Conservation (phyloP, 2,888 invertebrate species). For the Cheilosia urbana region DNA sequence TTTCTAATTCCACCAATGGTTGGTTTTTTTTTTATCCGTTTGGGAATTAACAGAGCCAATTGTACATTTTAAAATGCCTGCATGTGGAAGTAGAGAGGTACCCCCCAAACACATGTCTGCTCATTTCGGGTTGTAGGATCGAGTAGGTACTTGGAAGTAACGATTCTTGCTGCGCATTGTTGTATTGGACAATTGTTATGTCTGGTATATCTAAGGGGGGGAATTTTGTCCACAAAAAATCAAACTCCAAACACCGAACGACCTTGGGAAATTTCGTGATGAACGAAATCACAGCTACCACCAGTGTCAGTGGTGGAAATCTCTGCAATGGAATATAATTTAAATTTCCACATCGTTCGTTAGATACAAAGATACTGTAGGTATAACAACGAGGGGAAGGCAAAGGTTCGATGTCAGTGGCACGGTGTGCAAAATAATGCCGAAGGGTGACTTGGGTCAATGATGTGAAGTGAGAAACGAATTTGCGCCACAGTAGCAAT, state of each 20-base stretch:
- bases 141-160: conserved; percentile 33
- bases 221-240: conserved; percentile 30
- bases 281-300: conserved; percentile 31
- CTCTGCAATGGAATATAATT: conserved; percentile 52
- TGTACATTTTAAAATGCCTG: conserved; percentile 64
- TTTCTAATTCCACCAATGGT: conserved; percentile 48
- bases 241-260: conserved; percentile 30
- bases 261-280: conserved; percentile 71
- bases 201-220: conserved; percentile 9
- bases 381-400: conserved; percentile 52
- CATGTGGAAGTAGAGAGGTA: conserved; percentile 35
- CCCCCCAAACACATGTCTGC: conserved; percentile 39
- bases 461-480: conserved; percentile 63
- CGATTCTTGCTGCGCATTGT: conserved; percentile 31
- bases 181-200: conserved; percentile 32
- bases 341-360: conserved; percentile 68
- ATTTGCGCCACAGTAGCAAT: conserved; percentile 55
- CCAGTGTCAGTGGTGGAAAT: conserved; percentile 23
- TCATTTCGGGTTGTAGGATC: conserved; percentile 39
- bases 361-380: conserved; percentile 24
- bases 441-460: conserved; percentile 61
- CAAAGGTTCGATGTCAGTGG: conserved; percentile 50
- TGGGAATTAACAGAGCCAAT: conserved; percentile 56
- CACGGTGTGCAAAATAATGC: conserved; percentile 45
- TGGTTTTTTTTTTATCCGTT: conserved; percentile 1